Base-by-base conservation (phyloP, 2,797 vertebrate species). In the Phyllotis vaccarum region DNA sequence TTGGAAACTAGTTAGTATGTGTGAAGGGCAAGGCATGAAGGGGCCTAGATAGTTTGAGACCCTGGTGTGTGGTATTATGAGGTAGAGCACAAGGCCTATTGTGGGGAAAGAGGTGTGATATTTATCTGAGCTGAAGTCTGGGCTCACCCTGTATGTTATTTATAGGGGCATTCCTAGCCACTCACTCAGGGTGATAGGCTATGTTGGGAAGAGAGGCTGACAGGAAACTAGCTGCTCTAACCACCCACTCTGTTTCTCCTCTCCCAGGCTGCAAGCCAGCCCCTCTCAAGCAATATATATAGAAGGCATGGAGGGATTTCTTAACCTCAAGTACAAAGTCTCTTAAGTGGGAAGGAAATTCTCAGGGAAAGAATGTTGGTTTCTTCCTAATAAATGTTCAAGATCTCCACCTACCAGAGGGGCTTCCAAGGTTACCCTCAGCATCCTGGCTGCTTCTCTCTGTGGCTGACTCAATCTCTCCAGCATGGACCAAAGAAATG, bases 341-440 rank as follows among this genome's bases (percentile, higher is more conserved):
- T 90, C 70, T 78, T 90, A 68, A 56, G 70, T 74, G 43, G 80
- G 34, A 72, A 90, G 92, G 70, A 89, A 87, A 86, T 94, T 95
- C 58, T 93, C 64, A 92, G 58, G 52, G 60, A 75, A 90, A 76
- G 54, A 83, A 96, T 70, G 16, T 76, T 96, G 62, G 11, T 49
- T 95, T 94, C 83, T 94, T 94, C 80, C 85, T 81, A 78, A 72
- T 49, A 91, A 91, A 46, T 81, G 9, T n/a, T 94, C 72, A 79
- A 56, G 72, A 75, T 1, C 11, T 5, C 87, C 43, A 37, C 3
- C n/a, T 93, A 93, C n/a, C 34, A 64, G 21, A 22, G 78, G 10
- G 21, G 95, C 81, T 96, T 96, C 49, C 29, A 31, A 87, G 75
- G 56, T 19, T 2, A 52, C 12, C 22, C 0, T 56, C 76, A 70